A percentile compares a stretch with the other conserved stretches of the same genome.
phyloP scores from a whole-genome alignment of 2,797 vertebrate genomes.

The Spinibarbus caldwelli region DNA sequence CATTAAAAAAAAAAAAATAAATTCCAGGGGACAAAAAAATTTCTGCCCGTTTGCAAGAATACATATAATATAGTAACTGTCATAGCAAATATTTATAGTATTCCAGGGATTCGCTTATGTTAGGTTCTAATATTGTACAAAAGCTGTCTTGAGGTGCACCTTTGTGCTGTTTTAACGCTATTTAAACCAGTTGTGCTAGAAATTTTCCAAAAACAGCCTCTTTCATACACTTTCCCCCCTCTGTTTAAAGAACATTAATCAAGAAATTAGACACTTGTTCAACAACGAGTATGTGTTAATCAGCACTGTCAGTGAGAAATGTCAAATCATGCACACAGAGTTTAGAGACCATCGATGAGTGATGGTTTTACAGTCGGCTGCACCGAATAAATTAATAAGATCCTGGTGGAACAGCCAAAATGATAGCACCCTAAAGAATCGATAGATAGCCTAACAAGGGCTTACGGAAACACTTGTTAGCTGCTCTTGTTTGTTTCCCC shows the following conservation, averaged over 20 bases:
- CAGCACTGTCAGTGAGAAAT: slow-evolving; percentile 36
- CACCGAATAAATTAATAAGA: slow-evolving; percentile 47
- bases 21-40: too few relatives aligned
- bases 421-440: slow-evolving; percentile 25
- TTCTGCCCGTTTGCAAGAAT: neutral
- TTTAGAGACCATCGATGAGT: slow-evolving; percentile 27
- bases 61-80: neutral
- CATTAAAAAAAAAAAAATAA: too few relatives aligned
- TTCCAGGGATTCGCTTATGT: neutral
- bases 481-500: slow-evolving; percentile 15
- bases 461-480: slow-evolving; percentile 29
- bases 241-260: slow-evolving; percentile 41
- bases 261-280: slow-evolving; percentile 25
- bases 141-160: neutral
- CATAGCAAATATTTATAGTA: neutral
- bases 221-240: neutral
- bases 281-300: slow-evolving; percentile 43
- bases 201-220: neutral
- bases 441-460: slow-evolving; percentile 37
- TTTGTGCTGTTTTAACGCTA: neutral
- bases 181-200: neutral
- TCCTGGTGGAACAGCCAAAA: slow-evolving; percentile 29
- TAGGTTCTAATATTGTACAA: neutral
- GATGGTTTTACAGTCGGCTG: slow-evolving; percentile 43
- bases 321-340: slow-evolving; percentile 49